Evolutionary conservation across 2,113 vertebrate species (phyloP).

Genomic region (Genyomyrus donnyi): DNA sequence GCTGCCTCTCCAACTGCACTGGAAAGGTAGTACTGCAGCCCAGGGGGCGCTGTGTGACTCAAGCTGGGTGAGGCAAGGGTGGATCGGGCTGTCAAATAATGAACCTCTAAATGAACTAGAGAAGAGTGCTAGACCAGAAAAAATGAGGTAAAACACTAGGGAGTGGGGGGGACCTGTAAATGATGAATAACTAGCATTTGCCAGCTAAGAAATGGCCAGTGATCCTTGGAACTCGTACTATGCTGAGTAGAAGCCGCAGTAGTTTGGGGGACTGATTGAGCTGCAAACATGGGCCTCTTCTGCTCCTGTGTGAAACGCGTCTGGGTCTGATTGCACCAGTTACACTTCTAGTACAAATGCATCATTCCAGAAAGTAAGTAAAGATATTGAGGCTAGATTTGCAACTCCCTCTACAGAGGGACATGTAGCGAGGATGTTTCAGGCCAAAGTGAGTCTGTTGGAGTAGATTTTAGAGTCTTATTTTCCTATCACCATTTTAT

Average conservation of each 20-base stretch:
- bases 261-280: not conserved
- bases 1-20: conserved; percentile 74
- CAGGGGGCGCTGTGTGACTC: not conserved
- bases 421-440: not conserved
- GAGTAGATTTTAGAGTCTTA: not conserved
- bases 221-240: not conserved
- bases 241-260: not conserved
- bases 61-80: not conserved
- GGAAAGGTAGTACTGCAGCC: conserved; percentile 71
- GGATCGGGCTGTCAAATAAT: not conserved
- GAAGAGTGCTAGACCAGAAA: not conserved
- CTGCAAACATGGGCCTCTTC: not conserved
- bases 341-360: not conserved
- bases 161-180: not conserved
- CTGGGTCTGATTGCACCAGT: not conserved
- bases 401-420: not conserved
- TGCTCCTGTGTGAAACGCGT: not conserved
- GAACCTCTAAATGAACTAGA: not conserved
- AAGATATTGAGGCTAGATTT: not conserved
- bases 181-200: not conserved
- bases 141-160: not conserved
- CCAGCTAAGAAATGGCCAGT: not conserved
- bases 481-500: not conserved
- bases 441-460: not conserved
- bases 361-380: not conserved